Evolutionary conservation across 2,797 vertebrate genomes (phyloP).

Genomic region (Poliocrania exsul): DNA sequence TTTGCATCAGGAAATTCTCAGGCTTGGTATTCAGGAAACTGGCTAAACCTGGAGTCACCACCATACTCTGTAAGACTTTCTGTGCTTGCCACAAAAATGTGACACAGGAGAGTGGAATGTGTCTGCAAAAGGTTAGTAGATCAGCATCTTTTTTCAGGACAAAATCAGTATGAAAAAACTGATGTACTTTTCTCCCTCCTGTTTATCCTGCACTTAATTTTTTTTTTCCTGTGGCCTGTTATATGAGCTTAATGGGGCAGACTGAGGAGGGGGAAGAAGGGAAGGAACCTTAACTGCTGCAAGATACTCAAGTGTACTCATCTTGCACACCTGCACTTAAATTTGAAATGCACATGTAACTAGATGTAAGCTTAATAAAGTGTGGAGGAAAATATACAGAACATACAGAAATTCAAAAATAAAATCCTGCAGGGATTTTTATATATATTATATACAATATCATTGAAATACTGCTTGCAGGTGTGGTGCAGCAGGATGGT

Average conservation of each 20-base stretch:
- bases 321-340: background rate
- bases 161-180: background rate
- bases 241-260: background rate
- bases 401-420: background rate
- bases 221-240: background rate
- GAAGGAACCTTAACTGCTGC: background rate
- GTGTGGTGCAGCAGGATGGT: background rate
- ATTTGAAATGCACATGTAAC: background rate
- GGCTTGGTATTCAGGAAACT: background rate
- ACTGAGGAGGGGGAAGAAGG: background rate
- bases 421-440: background rate
- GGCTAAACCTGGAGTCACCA: background rate
- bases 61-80: background rate
- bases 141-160: background rate
- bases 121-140: background rate
- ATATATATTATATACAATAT: background rate
- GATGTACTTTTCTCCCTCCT: background rate
- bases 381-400: background rate
- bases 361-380: background rate
- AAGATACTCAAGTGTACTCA: background rate
- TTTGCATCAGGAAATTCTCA: rapidly evolving
- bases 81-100: background rate
- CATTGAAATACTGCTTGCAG: background rate
- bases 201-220: background rate
- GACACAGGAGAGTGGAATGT: background rate